phyloP scores from a whole-genome alignment of 2,797 vertebrate genomes.

The Melanogrammus aeglefinus region DNA sequence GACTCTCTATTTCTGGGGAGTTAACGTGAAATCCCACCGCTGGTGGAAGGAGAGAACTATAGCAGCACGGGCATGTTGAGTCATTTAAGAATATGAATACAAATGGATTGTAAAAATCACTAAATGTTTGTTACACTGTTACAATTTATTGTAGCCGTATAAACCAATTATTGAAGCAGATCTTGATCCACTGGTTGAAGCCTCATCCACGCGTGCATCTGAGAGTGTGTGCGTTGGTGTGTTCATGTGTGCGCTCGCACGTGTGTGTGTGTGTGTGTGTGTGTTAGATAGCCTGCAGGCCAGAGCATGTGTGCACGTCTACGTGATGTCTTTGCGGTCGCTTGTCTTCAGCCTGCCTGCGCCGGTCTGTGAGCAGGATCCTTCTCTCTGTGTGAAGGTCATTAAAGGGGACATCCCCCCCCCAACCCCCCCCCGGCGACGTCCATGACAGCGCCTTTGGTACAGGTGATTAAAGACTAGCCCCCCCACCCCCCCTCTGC shows the following conservation, averaged over 20 bases:
- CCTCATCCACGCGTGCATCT: conserved; percentile 13
- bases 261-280: not conserved
- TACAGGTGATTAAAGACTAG: conserved; percentile 57
- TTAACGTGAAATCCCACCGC: no score
- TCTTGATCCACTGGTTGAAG: not conserved
- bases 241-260: conserved; percentile 10
- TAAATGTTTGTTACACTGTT: not conserved
- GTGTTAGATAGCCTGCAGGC: not conserved
- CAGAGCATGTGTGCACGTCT: conserved; percentile 11
- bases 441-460: conserved; percentile 44
- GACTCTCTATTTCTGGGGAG: no score
- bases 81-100: no score
- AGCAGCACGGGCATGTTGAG: no score
- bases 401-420: not conserved
- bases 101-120: not conserved
- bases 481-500: no score
- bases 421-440: not conserved
- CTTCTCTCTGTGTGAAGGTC: conserved; percentile 18
- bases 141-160: not conserved
- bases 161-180: not conserved
- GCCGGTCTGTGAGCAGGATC: conserved; percentile 12
- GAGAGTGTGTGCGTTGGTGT: not conserved
- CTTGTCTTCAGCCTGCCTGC: not conserved
- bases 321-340: not conserved
- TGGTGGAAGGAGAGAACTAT: no score